Base-by-base conservation (phyloP, 2,113 vertebrate species). In the Equus przewalskii region DNA sequence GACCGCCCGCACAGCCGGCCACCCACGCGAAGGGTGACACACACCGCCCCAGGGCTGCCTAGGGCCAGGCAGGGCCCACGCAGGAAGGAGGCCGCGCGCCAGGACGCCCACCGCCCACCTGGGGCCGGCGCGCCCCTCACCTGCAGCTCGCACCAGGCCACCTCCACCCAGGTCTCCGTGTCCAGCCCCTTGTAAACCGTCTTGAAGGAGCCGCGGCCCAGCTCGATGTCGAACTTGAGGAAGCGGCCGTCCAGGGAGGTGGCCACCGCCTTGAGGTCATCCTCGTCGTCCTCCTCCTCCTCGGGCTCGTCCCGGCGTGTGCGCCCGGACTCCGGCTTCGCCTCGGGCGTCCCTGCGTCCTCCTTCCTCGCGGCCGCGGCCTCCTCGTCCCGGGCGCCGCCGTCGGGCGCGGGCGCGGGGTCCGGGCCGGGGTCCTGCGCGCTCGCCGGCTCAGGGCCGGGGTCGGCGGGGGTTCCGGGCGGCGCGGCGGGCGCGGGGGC, bases 81-180 rank as follows among this genome's bases (percentile, higher is more conserved):
- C 41, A 15, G 6, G 11, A 30, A 78, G 73, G 64, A 46, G 33
- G 95, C 95, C 95, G 10, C 41, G 75, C 54, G 80, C 94, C 69
- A 51, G 91, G 91, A 36, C 30, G 7, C 60, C 5, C 28, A 7
- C 28, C 75, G 46, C 96, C 94, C 81, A 73, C 85, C 79, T 75
- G 80, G 65, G 7, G 49, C 26, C 14, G 0, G 51, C 28, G 6
- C 33, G 8, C 3, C 2, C 65, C 99, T 99, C 99, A 99, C 99
- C 99, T 99, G 99, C 36, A 99, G 99, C 97, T 99, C 99, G 96
- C 99, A 99, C 99, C 99, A 99, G 0, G 99, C 99, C 36, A 99
- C 99, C 91, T 99, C 99, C 72, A 99, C 99, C 99, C 99, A 99
- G 16, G 99, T 99, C 92, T 99, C 99, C 0, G 99, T 99, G 98